A percentile compares a stretch with the other conserved stretches of the same genome.
Conservation (phyloP, 2,797 vertebrate genomes). For the Buphagus erythrorhynchus region DNA sequence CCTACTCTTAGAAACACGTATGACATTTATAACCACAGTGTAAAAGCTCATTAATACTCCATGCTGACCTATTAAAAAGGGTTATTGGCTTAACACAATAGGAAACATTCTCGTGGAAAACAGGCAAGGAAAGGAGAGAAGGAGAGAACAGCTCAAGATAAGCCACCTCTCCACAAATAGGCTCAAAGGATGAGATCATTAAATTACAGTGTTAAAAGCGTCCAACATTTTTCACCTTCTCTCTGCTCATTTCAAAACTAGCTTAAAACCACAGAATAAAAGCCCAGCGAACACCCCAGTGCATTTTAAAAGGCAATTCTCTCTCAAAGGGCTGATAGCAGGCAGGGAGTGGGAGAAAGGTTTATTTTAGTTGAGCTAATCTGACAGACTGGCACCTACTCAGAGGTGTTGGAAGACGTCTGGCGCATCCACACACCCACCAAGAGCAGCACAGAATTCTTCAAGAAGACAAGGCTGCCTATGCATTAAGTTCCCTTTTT, state of each 20-base stretch:
- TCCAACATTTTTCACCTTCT: neutral
- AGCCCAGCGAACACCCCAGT: neutral
- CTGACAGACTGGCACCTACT: conserved; percentile 63
- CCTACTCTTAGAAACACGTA: neutral
- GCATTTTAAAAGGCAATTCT: conserved; percentile 4
- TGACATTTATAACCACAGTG: neutral
- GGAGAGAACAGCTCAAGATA: neutral
- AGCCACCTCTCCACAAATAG: neutral
- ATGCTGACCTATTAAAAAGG: conserved; percentile 6
- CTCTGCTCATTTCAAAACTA: conserved; percentile 35
- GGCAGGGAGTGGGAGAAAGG: conserved; percentile 40
- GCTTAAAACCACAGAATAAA: neutral
- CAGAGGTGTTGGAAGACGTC: conserved; percentile 45
- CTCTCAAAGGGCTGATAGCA: conserved; percentile 18
- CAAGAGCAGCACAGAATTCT: neutral
- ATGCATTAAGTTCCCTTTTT: neutral
- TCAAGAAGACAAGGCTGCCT: neutral
- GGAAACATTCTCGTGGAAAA: neutral
- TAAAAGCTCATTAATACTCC: conserved; percentile 46
- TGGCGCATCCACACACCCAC: conserved; percentile 25
- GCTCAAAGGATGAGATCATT: conserved; percentile 5
- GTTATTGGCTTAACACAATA: conserved; percentile 38
- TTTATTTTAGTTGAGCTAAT: conserved; percentile 58
- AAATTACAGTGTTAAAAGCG: neutral
- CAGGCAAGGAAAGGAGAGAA: neutral